phyloP scores from a whole-genome alignment of 2,797 vertebrate genomes.

The Adelosebastes latens region DNA sequence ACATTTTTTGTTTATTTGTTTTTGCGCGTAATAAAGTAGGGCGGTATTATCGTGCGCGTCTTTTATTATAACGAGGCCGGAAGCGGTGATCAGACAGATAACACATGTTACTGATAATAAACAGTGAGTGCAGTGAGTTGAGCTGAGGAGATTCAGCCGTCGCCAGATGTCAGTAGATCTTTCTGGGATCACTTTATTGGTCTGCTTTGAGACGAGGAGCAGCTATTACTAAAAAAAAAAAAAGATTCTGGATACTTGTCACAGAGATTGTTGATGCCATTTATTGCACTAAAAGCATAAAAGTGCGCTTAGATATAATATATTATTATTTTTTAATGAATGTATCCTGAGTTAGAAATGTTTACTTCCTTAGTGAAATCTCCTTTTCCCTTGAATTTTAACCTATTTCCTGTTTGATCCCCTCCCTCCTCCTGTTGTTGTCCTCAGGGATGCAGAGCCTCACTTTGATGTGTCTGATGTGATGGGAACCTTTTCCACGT shows the following conservation, averaged over 20 bases:
- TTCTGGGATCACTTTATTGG: not conserved
- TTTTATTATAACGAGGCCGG: too few relatives aligned
- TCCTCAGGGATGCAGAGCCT: slow-evolving; percentile 65
- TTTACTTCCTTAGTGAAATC: not conserved
- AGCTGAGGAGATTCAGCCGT: slow-evolving; percentile 1
- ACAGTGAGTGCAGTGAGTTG: too few relatives aligned
- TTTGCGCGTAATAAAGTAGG: not conserved
- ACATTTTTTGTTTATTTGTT: not conserved
- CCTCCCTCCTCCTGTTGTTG: slow-evolving; percentile 52
- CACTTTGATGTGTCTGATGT: slow-evolving; percentile 75
- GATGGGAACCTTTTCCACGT: slow-evolving; percentile 57
- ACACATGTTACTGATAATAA: not conserved
- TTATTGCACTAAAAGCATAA: not conserved
- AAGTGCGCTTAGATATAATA: not conserved
- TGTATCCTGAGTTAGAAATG: not conserved
- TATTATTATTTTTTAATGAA: not conserved
- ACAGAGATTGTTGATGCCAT: too few relatives aligned
- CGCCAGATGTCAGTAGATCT: slow-evolving; percentile 62
- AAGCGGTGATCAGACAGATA: not conserved
- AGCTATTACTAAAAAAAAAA: not conserved
- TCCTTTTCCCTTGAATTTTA: slow-evolving; percentile 40
- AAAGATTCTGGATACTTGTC: not conserved
- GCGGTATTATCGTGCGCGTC: not conserved
- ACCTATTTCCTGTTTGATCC: slow-evolving; percentile 42
- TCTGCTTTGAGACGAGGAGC: not conserved